A percentile compares a stretch with the other conserved stretches of the same genome.
phyloP scores from a whole-genome alignment of 2,888 invertebrate species.

The Agriopis marginaria region DNA sequence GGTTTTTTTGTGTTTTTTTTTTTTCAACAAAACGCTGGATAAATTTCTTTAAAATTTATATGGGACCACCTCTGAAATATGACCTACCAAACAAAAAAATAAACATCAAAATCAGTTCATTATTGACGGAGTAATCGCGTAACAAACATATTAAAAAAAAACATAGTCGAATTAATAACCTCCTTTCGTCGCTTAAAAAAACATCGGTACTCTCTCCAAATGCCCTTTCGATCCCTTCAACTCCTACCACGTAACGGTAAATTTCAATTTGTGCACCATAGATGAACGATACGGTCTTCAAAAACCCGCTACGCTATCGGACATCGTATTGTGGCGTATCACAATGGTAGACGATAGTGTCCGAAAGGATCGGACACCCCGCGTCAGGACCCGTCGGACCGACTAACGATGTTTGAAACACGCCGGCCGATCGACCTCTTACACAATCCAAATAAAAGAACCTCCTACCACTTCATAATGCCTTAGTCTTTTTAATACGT shows the following conservation, averaged over 20 bases:
- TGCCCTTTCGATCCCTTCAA: slow-evolving; percentile 29
- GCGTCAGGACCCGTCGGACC: slow-evolving; percentile 56
- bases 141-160: too few relatives aligned
- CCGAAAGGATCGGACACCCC: slow-evolving; percentile 55
- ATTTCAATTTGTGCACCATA: slow-evolving; percentile 53
- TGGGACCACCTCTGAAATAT: too few relatives aligned
- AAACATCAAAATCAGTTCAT: too few relatives aligned
- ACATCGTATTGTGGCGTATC: slow-evolving; percentile 54
- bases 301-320: slow-evolving; percentile 51
- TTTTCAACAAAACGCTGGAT: too few relatives aligned
- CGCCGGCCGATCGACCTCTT: slow-evolving; percentile 69
- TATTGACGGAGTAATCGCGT: too few relatives aligned
- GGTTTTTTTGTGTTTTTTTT: too few relatives aligned
- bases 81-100: too few relatives aligned
- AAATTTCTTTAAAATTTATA: too few relatives aligned
- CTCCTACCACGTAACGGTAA: slow-evolving; percentile 48
- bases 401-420: slow-evolving; percentile 65
- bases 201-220: neutral
- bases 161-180: too few relatives aligned
- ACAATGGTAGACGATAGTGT: slow-evolving; percentile 63
- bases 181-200: neutral
- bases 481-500: slow-evolving; percentile 57
- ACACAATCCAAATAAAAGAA: slow-evolving; percentile 70
- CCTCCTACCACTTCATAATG: slow-evolving; percentile 62
- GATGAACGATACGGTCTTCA: slow-evolving; percentile 49